These are phyloP conservation scores for Limnodromus scolopaceus DNA, from an alignment of 2,797 vertebrate species.

Conservation along the genomic window DNA sequence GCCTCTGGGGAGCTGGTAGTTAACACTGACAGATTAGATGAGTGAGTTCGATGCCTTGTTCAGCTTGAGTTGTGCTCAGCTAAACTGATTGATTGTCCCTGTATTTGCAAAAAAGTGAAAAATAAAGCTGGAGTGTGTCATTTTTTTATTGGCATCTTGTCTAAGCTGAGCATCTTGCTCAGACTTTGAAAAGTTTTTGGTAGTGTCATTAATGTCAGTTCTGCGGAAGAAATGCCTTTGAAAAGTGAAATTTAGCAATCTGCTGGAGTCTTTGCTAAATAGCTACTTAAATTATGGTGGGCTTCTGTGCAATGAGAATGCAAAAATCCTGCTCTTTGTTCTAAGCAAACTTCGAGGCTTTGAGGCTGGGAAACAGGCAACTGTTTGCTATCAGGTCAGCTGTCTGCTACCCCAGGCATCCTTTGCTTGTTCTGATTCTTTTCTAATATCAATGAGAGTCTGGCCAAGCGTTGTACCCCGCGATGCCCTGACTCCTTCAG, in stretches of 20 bases:
- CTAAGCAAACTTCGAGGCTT: neutral
- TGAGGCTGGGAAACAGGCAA: neutral
- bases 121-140: neutral
- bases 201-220: neutral
- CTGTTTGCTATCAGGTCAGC: conserved; percentile 12
- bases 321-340: conserved; percentile 27
- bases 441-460: neutral
- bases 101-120: conserved; percentile 26
- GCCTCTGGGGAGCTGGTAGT: neutral
- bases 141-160: conserved; percentile 28
- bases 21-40: neutral
- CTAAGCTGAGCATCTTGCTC: conserved; percentile 37
- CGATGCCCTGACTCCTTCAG: neutral
- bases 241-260: conserved; percentile 28
- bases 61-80: conserved; percentile 16
- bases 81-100: conserved; percentile 26
- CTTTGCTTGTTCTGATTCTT: neutral
- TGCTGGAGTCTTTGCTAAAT: conserved; percentile 19
- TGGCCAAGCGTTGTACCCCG: neutral
- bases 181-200: neutral
- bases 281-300: conserved; percentile 3
- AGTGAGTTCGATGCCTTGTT: conserved; percentile 15
- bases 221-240: conserved; percentile 16
- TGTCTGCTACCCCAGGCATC: neutral
- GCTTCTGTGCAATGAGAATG: conserved; percentile 2